Evolutionary conservation across 2,113 vertebrate genomes (phyloP), one percentile per base, ranked within the genome.

Genomic region (Motacilla tschutschensis): DNA sequence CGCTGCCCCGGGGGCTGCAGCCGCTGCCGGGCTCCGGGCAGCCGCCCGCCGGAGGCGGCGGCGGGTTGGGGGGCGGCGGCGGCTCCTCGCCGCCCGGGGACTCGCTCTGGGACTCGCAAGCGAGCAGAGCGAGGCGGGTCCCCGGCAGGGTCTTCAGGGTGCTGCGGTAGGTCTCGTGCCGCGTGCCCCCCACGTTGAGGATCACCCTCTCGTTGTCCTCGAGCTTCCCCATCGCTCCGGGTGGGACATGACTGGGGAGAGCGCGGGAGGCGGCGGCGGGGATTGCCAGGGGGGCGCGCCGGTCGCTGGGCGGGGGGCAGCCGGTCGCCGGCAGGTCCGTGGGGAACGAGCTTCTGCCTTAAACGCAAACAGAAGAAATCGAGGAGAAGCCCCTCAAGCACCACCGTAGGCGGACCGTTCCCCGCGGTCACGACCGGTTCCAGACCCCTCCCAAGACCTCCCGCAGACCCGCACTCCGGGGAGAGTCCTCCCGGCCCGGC

Each of bases 151-250:
- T 99, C 97, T 97, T 98, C 88, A 99, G 96, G 73, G 99, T 99
- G 97, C 95, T 98, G 74, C 98, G 98, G 97, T 99, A 99, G 88
- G 99, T 99, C 73, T 99, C 99, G 96, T 99, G 99, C 89, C 99
- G 96, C 90, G 98, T 98, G 74, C 99, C 99, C 66, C 99, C 99
- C 85, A 99, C 98, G 94, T 99, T 99, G 97, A 99, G 98, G 98
- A 99, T 98, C 97, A 99, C 98, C 97, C 99, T 98, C 98, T 99
- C 98, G 97, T 98, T 98, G 96, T 97, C 98, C 95, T 99, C 98
- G 96, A 99, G 98, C 98, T 99, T 99, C 94, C 98, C 99, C 98
- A 99, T 99, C 95, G 96, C 98, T 98, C 97, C 93, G 97, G 94
- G 95, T 97, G 95, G 98, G 98, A 99, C 99, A 99, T 99, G 99